Percentiles rank a stretch among this genome's conserved stretches.
Conservation (phyloP, 64 coral and sea anemone genomes). For the Astreopora myriophthalma region DNA sequence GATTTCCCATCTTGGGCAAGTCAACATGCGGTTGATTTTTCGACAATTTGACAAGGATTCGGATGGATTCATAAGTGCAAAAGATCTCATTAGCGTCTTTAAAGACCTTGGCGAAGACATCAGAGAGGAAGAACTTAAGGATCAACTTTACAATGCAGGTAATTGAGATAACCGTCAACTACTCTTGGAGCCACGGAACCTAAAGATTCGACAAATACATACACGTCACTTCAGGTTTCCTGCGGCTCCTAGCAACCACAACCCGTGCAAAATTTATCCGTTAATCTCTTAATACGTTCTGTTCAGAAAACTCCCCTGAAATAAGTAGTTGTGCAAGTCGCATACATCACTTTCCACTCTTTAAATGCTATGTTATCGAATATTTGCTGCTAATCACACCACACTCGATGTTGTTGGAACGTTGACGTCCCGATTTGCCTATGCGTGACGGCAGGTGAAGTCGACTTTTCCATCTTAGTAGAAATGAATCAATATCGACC, state of each 20-base stretch:
- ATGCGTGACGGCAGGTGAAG: too few species aligned
- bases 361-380: too few species aligned
- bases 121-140: slow-evolving; percentile 65
- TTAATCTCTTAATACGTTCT: not conserved
- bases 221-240: not conserved
- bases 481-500: too few species aligned
- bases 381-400: too few species aligned
- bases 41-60: slow-evolving; percentile 58
- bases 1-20: not conserved
- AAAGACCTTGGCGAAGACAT: slow-evolving; percentile 64
- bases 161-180: too few species aligned
- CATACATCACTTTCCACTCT: too few species aligned
- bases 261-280: not conserved
- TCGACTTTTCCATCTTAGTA: too few species aligned
- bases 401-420: too few species aligned
- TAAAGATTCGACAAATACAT: too few species aligned
- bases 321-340: too few species aligned
- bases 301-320: not conserved
- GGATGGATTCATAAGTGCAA: slow-evolving; percentile 72
- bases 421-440: too few species aligned
- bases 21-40: slow-evolving; percentile 39
- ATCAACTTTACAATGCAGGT: slow-evolving; percentile 29
- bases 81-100: slow-evolving; percentile 55
- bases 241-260: not conserved
- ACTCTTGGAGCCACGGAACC: too few species aligned